phyloP scores from a whole-genome alignment of 2,797 vertebrate genomes.

The Zenarchopterus dispar region DNA sequence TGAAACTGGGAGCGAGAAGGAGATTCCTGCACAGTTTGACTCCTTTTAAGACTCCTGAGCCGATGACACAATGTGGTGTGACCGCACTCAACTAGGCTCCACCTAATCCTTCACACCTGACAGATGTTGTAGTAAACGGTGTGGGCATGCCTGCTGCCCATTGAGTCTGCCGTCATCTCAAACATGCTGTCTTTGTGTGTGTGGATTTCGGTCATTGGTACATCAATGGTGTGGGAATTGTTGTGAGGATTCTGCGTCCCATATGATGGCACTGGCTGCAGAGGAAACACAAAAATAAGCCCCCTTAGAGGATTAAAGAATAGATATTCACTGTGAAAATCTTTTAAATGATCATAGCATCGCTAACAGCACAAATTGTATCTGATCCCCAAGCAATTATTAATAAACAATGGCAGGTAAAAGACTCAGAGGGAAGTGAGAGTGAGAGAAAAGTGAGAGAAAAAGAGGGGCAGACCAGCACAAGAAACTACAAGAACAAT shows the following conservation, averaged over 20 bases:
- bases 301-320: no score
- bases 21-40: no score
- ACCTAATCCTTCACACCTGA: constrained; percentile 80
- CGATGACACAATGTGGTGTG: constrained; percentile 33
- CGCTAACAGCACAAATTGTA: no score
- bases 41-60: background rate
- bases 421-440: no score
- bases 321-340: no score
- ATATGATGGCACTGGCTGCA: constrained; percentile 65
- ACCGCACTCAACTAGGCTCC: background rate
- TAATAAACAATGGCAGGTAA: no score
- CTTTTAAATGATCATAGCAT: no score
- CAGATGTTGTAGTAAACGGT: constrained; percentile 88
- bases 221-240: constrained; percentile 58
- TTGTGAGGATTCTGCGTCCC: constrained; percentile 57
- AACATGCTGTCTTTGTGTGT: constrained; percentile 72
- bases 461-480: no score
- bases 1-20: background rate
- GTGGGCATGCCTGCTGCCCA: constrained; percentile 66
- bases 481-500: no score
- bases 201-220: constrained; percentile 77
- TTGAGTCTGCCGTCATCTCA: constrained; percentile 67
- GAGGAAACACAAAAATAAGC: constrained; percentile 18
- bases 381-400: no score
- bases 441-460: no score